These are phyloP conservation scores for Megaceryle torquata DNA, from an alignment of 2,113 vertebrate genomes.

Conservation along the genomic window DNA sequence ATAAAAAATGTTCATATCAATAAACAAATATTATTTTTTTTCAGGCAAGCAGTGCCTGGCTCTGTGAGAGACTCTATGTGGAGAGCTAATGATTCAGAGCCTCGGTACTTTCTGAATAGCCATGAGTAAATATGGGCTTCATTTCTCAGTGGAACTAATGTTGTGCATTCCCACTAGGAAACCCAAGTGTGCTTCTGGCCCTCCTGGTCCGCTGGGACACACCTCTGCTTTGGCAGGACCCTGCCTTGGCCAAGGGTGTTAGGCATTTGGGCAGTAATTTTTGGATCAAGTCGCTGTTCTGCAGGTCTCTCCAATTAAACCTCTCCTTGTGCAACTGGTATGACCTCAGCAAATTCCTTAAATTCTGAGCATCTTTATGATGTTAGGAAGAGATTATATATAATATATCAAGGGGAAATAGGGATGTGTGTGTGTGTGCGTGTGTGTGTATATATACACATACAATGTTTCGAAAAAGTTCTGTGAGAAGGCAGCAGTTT, in stretches of 20 bases:
- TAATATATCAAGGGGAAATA: not conserved
- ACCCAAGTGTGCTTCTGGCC: not conserved
- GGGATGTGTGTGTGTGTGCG: accelerated
- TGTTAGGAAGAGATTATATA: not conserved
- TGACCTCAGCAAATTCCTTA: not conserved
- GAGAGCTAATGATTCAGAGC: not conserved
- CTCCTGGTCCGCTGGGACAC: not conserved
- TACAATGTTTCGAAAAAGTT: not conserved
- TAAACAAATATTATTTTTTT: not conserved
- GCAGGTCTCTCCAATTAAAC: not conserved
- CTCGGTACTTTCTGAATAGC: not conserved
- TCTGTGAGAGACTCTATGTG: not conserved
- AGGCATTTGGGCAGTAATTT: not conserved
- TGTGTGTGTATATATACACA: too few species aligned
- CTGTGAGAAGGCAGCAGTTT: not conserved
- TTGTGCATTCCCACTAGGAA: not conserved
- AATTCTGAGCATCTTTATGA: not conserved
- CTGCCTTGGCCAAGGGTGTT: not conserved
- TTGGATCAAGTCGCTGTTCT: not conserved
- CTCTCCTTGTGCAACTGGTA: not conserved
- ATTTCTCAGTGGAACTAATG: not conserved
- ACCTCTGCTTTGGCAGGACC: not conserved
- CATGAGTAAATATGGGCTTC: not conserved
- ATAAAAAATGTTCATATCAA: not conserved
- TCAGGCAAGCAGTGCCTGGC: not conserved